Evolutionary conservation across 2,797 vertebrate genomes (phyloP).

Genomic region (Rhinophrynus dorsalis): DNA sequence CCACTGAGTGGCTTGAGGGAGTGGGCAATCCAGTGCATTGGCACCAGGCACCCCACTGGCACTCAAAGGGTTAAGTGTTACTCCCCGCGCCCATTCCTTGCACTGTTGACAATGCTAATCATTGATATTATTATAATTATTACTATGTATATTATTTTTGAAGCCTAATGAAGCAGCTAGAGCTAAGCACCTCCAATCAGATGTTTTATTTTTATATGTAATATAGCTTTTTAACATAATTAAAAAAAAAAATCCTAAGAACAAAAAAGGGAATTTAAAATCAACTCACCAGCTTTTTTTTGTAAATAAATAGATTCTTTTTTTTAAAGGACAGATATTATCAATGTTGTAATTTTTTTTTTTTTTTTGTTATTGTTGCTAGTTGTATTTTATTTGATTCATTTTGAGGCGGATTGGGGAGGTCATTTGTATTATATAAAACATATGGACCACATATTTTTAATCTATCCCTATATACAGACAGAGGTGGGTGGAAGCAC

Average conservation of each 20-base stretch:
- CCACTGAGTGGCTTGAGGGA: no score
- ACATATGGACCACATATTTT: slow-evolving; percentile 80
- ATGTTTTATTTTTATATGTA: slow-evolving; percentile 89
- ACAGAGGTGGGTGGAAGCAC: slow-evolving; percentile 69
- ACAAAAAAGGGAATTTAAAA: not conserved
- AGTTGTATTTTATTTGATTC: slow-evolving; percentile 51
- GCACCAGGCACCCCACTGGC: no score
- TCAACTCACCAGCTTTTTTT: slow-evolving; percentile 50
- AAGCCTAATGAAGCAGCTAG: slow-evolving; percentile 61
- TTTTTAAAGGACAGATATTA: slow-evolving; percentile 55
- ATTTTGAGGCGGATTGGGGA: not conserved
- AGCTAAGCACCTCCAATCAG: slow-evolving; percentile 79
- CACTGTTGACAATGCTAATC: slow-evolving; percentile 73
- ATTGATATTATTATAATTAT: slow-evolving; percentile 46
- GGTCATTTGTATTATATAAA: slow-evolving; percentile 35
- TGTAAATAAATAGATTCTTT: slow-evolving; percentile 77
- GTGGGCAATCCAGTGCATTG: no score
- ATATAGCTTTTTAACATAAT: slow-evolving; percentile 88
- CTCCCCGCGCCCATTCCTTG: slow-evolving; percentile 62
- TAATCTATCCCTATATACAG: slow-evolving; percentile 69
- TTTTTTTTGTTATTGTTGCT: slow-evolving; percentile 59
- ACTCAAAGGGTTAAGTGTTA: no score
- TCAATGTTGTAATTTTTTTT: slow-evolving; percentile 53
- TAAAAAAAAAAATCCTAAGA: slow-evolving; percentile 32
- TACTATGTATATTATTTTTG: slow-evolving; percentile 48